phyloP scores from a whole-genome alignment of 2,797 vertebrate species.

The Lepus townsendii region DNA sequence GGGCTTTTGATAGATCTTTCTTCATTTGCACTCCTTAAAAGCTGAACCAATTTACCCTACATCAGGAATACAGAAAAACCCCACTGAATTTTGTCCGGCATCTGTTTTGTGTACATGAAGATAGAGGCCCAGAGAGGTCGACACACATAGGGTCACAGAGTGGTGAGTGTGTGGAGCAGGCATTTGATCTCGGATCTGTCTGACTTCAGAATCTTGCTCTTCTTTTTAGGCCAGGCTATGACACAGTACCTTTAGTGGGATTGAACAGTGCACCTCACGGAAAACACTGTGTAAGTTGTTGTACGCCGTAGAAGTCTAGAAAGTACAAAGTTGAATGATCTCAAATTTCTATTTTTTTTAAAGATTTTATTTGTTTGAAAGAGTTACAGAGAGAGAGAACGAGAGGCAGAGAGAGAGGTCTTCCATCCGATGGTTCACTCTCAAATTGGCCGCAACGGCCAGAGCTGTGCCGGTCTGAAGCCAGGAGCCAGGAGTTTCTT shows the following conservation, averaged over 20 bases:
- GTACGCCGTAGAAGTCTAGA: not conserved
- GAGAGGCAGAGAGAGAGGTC: too few relatives aligned
- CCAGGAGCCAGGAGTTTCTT: too few relatives aligned
- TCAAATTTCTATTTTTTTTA: too few relatives aligned
- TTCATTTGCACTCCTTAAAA: not conserved
- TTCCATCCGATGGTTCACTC: too few relatives aligned
- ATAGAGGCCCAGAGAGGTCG: not conserved
- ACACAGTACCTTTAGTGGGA: not conserved
- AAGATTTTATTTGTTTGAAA: too few relatives aligned
- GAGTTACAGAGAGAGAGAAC: too few relatives aligned
- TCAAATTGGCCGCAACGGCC: too few relatives aligned
- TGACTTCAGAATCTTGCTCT: not conserved
- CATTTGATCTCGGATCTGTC: not conserved
- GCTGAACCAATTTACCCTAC: not conserved
- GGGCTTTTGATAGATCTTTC: not conserved
- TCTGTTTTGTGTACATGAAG: not conserved
- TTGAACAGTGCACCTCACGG: not conserved
- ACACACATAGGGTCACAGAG: not conserved
- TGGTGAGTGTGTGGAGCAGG: not conserved
- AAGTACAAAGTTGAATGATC: not conserved
- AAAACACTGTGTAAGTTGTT: not conserved
- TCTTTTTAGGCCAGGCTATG: not conserved
- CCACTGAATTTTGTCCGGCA: not conserved
- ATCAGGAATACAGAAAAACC: not conserved
- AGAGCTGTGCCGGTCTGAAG: too few relatives aligned